A percentile compares a stretch with the other conserved stretches of the same genome.
phyloP scores from a whole-genome alignment of 2,888 invertebrate genomes.

The Meteorus colon region DNA sequence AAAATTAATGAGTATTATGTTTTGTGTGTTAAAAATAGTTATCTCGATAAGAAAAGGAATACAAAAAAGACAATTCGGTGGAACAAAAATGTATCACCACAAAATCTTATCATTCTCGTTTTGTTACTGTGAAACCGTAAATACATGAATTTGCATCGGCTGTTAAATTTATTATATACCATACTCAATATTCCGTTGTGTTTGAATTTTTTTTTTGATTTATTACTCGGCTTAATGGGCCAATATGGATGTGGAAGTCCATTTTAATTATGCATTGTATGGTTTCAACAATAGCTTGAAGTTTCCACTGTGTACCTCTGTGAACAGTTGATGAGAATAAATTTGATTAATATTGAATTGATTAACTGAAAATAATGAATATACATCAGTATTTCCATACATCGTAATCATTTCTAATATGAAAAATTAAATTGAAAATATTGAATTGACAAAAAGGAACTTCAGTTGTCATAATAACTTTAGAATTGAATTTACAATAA shows the following conservation, averaged over 20 bases:
- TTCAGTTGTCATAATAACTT: too few species aligned
- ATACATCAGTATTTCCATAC: background rate
- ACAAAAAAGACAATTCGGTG: background rate
- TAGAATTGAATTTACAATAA: too few species aligned
- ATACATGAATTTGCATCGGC: background rate
- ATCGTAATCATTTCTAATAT: too few species aligned
- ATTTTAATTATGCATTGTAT: slow-evolving; percentile 25
- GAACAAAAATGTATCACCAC: background rate
- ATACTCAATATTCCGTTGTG: background rate
- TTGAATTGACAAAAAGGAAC: too few species aligned
- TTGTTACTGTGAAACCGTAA: background rate
- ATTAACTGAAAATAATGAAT: background rate
- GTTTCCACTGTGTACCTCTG: slow-evolving; percentile 66
- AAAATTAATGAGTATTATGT: too few species aligned
- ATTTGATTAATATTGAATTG: slow-evolving; percentile 6
- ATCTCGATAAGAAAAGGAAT: background rate
- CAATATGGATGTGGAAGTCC: background rate
- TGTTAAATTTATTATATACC: background rate
- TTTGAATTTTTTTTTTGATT: slow-evolving; percentile 5
- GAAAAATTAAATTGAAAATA: too few species aligned
- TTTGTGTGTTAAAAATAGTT: background rate
- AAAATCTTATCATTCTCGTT: background rate
- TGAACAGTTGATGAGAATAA: slow-evolving; percentile 41
- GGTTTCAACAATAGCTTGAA: slow-evolving; percentile 68
- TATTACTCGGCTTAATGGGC: background rate